phyloP scores from a whole-genome alignment of 2,113 vertebrate species.

The Dolichotis patagonum region DNA sequence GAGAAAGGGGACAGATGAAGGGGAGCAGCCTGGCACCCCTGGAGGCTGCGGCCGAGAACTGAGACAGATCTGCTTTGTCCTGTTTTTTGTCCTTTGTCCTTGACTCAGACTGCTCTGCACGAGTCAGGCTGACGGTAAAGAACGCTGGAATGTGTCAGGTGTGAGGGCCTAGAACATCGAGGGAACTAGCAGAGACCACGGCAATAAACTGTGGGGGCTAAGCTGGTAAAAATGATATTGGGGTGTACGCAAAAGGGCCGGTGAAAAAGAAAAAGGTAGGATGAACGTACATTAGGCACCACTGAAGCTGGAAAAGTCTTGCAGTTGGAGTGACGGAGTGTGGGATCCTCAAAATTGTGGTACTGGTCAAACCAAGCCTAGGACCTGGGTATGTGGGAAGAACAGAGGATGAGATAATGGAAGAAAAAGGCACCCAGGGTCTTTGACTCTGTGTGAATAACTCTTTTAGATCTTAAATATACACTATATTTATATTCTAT shows the following conservation, averaged over 20 bases:
- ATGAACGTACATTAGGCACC: background rate
- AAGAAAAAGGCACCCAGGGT: background rate
- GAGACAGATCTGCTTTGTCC: background rate
- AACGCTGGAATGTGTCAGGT: background rate
- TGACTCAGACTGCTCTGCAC: background rate
- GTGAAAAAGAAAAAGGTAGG: background rate
- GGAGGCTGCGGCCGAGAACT: background rate
- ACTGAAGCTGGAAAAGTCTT: background rate
- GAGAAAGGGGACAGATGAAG: background rate
- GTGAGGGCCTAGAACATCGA: background rate
- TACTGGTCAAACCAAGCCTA: background rate
- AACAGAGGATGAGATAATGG: background rate
- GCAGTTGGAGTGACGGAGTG: background rate
- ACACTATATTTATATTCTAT: background rate
- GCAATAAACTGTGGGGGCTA: background rate
- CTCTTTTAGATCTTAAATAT: background rate
- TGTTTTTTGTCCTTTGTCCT: no score
- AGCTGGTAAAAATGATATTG: background rate
- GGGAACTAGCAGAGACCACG: background rate
- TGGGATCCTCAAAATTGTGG: background rate
- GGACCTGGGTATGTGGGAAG: background rate
- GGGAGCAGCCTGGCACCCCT: background rate
- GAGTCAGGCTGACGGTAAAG: background rate
- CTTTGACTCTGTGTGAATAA: background rate
- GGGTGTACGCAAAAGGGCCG: background rate